Evolutionary conservation across 92 coral and sea anemone genomes (phyloP).

Genomic region (Palythoa heliodiscus): DNA sequence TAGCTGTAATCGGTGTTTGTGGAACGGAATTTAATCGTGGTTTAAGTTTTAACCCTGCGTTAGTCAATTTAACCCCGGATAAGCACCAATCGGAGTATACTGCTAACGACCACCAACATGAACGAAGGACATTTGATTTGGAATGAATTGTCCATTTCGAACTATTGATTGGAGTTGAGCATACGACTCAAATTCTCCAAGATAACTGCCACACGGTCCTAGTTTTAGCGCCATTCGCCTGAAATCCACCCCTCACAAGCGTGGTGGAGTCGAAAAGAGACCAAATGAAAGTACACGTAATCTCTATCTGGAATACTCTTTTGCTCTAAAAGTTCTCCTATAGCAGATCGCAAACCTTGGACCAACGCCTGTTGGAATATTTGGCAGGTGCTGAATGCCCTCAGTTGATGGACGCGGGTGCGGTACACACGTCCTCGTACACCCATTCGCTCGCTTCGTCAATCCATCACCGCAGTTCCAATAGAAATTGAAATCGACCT

Average conservation of each 20-base stretch:
- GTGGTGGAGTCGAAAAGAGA: constrained; percentile 7
- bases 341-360: constrained; percentile 15
- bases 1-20: no score
- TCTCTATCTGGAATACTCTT: constrained; percentile 17
- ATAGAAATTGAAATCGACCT: no score
- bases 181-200: constrained; percentile 41
- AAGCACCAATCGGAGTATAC: no score
- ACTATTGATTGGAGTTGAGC: constrained; percentile 34
- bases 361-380: no score
- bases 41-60: no score
- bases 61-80: no score
- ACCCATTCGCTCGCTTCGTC: no score
- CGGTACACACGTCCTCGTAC: no score
- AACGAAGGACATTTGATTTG: constrained; percentile 36
- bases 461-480: no score
- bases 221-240: constrained; percentile 36
- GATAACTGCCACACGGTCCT: constrained; percentile 35
- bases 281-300: constrained; percentile 34
- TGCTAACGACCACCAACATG: constrained; percentile 34
- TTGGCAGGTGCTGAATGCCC: no score
- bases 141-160: constrained; percentile 35
- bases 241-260: constrained; percentile 13
- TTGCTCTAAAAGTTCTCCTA: neutral
- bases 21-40: no score
- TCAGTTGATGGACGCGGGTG: no score